Evolutionary conservation across 2,113 vertebrate genomes (phyloP).

Genomic region (Symphodus melops): DNA sequence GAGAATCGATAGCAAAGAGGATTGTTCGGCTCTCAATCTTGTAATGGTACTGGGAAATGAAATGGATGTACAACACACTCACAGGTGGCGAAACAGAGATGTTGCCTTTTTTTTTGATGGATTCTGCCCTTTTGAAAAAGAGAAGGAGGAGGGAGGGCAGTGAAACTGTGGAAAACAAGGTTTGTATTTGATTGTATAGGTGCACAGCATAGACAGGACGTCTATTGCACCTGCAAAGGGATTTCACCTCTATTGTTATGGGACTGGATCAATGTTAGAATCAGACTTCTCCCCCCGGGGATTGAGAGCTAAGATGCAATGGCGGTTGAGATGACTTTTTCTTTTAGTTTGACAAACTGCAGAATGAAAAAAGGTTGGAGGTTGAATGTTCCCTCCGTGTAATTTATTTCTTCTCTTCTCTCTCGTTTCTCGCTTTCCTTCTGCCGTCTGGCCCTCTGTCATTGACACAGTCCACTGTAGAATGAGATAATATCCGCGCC

Average conservation of each 20-base stretch:
- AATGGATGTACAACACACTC: conserved; percentile 76
- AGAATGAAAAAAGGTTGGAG: conserved; percentile 55
- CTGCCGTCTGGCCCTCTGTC: conserved; percentile 26
- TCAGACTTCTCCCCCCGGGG: conserved; percentile 60
- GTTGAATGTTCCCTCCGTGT: conserved; percentile 43
- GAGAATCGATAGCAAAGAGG: conserved; percentile 79
- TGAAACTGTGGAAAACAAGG: conserved; percentile 74
- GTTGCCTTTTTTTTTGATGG: conserved; percentile 71
- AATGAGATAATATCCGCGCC: conserved; percentile 47
- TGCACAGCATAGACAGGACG: conserved; percentile 59
- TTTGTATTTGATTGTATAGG: conserved; percentile 75
- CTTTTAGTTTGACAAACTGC: conserved; percentile 59
- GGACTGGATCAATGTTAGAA: conserved; percentile 75
- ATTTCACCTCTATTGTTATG: conserved; percentile 73
- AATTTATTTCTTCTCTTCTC: conserved; percentile 37
- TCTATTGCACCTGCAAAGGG: conserved; percentile 63
- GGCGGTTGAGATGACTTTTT: conserved; percentile 60
- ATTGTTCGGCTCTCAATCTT: conserved; percentile 73
- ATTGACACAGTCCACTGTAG: conserved; percentile 32
- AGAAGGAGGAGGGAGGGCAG: conserved; percentile 46
- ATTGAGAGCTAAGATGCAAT: conserved; percentile 54
- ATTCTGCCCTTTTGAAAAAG: conserved; percentile 73
- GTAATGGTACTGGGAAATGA: conserved; percentile 74
- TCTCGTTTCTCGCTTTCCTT: not conserved
- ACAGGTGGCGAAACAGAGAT: conserved; percentile 78